Evolutionary conservation across 92 coral and sea anemone species (phyloP), one percentile per base, ranked within the genome.

Genomic region (Siderastrea siderea): DNA sequence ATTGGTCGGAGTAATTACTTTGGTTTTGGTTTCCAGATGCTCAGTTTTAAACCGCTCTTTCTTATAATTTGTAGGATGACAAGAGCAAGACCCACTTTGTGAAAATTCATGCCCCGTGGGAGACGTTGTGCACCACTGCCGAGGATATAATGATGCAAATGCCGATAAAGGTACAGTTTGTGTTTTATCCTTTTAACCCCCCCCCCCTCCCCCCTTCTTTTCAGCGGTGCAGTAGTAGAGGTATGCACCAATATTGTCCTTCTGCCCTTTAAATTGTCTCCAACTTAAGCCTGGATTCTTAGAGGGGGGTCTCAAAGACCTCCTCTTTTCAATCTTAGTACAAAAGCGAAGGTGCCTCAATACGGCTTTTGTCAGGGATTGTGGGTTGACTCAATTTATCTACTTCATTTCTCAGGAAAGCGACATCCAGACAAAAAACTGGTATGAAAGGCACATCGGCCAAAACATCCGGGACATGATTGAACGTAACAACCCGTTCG

Each of bases 111-210:
- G 98, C 90, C 1, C 98, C 98, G 14, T 95, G 95, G 90, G 95
- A 92, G 38, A 75, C 87, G 1, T 81, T 98, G 47, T 87, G 86
- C 70, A 81, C 79, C 47, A 92, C 92, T 72, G 99, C 99, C 0
- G 99, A 98, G 86, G 98, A 96, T 8, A 98, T 96, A 94, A 87
- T 90, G 84, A 94, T 98, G 92, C 95, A 96, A 72, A 89, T 95
- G 96, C 99, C 98, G 15, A 92, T 98, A 80, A 95, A 88, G 83
- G 89, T 91, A 77, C 44, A 74, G 12, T 53, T 38, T 68, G 3
- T 14, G 13, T 47, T 5, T 43, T n/a, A 4, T 12, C 3, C 57
- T 53, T 55, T 12, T 9, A 52, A 74, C 78, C 1, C 7, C 60
- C 78, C 1, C 7, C 60, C 14, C 10, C 72, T 64, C 7, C 17